Evolutionary conservation across 2,113 vertebrate genomes (phyloP).

Genomic region (Neopipo cinnamomea): DNA sequence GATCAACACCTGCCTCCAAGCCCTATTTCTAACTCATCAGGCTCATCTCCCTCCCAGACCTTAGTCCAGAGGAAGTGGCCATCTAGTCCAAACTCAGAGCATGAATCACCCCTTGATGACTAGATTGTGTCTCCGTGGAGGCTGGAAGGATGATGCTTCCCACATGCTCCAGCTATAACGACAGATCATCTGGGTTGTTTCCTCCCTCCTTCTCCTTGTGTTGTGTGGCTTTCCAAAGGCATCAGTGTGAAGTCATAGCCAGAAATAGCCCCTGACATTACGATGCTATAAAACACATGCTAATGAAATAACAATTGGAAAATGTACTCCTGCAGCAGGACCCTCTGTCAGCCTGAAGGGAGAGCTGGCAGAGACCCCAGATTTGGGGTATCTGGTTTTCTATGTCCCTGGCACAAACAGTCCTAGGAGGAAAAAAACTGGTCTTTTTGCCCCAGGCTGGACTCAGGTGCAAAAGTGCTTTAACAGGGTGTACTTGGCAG

Average conservation of each 20-base stretch:
- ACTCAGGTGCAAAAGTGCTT: neutral
- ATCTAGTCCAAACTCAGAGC: neutral
- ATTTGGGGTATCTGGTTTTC: conserved; percentile 23
- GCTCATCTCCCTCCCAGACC: neutral
- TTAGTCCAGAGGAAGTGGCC: neutral
- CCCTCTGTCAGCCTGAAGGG: conserved; percentile 21
- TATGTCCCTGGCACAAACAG: neutral
- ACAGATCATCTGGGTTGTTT: conserved; percentile 38
- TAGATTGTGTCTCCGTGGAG: neutral
- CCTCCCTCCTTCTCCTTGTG: conserved; percentile 25
- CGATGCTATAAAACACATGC: conserved; percentile 40
- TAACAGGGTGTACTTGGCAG: accelerated
- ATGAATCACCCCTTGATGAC: neutral
- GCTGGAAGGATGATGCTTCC: conserved; percentile 41
- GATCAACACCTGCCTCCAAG: neutral
- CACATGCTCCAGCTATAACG: conserved; percentile 17
- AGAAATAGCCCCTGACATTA: conserved; percentile 45
- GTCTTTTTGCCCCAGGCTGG: neutral
- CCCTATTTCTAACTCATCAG: neutral
- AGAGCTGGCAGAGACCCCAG: conserved; percentile 39
- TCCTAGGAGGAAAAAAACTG: neutral
- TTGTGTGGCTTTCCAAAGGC: conserved; percentile 42
- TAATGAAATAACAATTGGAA: conserved; percentile 63
- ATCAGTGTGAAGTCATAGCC: conserved; percentile 50
- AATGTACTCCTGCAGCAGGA: conserved; percentile 35